Percentiles rank a stretch among this genome's conserved stretches.
These are phyloP conservation scores for Panthera uncia DNA, from an alignment of 2,113 vertebrate species.

Conservation along the genomic window DNA sequence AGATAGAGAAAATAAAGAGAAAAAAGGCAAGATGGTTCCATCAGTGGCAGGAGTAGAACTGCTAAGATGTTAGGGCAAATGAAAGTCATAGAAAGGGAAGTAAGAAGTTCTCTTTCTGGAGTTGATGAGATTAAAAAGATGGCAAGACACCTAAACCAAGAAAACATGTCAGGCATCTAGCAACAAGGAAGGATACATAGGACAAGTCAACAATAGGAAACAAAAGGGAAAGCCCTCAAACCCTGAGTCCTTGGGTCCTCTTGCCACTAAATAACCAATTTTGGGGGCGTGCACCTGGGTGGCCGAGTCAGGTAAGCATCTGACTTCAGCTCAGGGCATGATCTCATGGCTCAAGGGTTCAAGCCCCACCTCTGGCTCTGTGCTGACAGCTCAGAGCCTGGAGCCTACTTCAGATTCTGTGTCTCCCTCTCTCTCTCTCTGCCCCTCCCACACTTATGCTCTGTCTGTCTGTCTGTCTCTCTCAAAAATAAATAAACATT, in stretches of 20 bases:
- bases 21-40: not conserved
- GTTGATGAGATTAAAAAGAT: not conserved
- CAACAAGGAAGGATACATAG: not conserved
- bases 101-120: not conserved
- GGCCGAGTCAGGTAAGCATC: too few relatives aligned
- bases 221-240: not conserved
- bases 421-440: too few relatives aligned
- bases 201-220: not conserved
- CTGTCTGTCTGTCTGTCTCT: too few relatives aligned
- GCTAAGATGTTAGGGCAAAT: not conserved
- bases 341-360: too few relatives aligned
- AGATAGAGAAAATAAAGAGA: not conserved
- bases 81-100: not conserved
- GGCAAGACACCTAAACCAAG: not conserved
- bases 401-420: too few relatives aligned
- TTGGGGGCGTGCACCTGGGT: too few relatives aligned
- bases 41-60: not conserved
- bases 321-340: too few relatives aligned
- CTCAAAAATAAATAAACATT: too few relatives aligned
- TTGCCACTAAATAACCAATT: not conserved
- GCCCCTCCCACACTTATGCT: too few relatives aligned
- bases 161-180: not conserved
- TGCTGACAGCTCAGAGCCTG: too few relatives aligned
- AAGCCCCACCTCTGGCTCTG: too few relatives aligned
- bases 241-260: rapidly evolving